phyloP scores from a whole-genome alignment of 2,797 vertebrate species.

The Micromesistius poutassou region DNA sequence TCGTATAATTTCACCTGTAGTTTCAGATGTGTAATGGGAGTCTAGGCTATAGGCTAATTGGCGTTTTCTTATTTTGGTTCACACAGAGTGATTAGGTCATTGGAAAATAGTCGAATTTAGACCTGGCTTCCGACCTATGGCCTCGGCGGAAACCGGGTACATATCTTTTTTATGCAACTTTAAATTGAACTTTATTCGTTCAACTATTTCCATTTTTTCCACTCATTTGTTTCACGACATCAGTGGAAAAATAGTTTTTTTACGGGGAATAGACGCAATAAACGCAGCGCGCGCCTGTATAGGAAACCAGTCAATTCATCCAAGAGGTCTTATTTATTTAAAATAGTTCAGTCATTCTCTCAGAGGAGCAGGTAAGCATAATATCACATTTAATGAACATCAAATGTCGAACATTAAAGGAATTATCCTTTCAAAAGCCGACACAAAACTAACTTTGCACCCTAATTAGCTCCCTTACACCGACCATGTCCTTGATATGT shows the following conservation, averaged over 20 bases:
- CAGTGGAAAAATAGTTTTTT: not conserved
- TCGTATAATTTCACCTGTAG: not conserved
- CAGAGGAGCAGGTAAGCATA: not conserved
- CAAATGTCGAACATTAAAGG: not conserved
- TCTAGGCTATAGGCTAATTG: not conserved
- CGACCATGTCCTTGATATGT: not conserved
- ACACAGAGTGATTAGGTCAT: not conserved
- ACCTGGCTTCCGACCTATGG: not conserved
- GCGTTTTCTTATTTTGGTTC: not conserved
- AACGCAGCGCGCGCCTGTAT: not conserved
- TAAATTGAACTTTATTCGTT: not conserved
- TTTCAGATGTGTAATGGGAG: not conserved
- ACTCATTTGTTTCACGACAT: not conserved
- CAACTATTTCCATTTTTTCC: not conserved
- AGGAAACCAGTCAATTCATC: not conserved
- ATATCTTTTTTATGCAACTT: not conserved
- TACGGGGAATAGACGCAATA: not conserved
- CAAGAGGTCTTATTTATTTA: not conserved
- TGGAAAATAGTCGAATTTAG: not conserved
- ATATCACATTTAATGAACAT: not conserved
- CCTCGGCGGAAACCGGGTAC: not conserved
- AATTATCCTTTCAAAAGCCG: not conserved
- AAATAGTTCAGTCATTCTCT: not conserved
- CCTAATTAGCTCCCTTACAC: not conserved
- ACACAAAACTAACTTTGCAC: not conserved